Evolutionary conservation across 2,113 vertebrate genomes (phyloP).

Genomic region (Albula goreensis): DNA sequence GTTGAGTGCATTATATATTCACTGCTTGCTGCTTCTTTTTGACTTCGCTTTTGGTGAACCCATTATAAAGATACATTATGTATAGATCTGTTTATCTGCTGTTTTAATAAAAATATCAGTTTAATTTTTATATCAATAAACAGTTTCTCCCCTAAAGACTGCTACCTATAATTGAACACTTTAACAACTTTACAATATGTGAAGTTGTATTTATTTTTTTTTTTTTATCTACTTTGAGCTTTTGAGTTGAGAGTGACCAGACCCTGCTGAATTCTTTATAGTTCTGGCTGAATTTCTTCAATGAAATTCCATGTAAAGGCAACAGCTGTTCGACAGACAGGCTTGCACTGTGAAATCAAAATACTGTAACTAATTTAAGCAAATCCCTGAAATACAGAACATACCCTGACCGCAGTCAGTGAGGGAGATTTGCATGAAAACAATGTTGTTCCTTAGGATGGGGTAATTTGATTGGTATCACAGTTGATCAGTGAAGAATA

Average conservation of each 20-base stretch:
- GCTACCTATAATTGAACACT: neutral
- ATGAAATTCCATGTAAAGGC: neutral
- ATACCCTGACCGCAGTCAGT: neutral
- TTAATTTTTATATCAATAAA: neutral
- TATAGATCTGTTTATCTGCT: too few relatives aligned
- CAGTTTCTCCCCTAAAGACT: neutral
- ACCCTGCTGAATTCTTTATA: neutral
- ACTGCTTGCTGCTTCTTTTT: neutral
- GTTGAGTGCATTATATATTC: neutral
- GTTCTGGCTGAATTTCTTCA: neutral
- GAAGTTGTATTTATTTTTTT: neutral
- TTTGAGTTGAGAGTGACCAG: neutral
- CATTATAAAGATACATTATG: neutral
- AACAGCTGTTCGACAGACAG: slow-evolving; percentile 17
- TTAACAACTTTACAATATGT: neutral
- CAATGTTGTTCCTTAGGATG: neutral
- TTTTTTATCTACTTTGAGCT: neutral
- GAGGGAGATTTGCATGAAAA: neutral
- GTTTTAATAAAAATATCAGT: too few relatives aligned
- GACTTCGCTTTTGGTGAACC: neutral
- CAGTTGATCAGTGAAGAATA: neutral
- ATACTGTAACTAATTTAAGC: slow-evolving; percentile 7
- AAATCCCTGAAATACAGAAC: slow-evolving; percentile 2
- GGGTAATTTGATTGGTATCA: neutral
- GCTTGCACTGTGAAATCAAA: neutral